A percentile compares a stretch with the other conserved stretches of the same genome.
These are phyloP conservation scores for Stigmatopora argus DNA, from an alignment of 2,113 vertebrate genomes.

Conservation along the genomic window DNA sequence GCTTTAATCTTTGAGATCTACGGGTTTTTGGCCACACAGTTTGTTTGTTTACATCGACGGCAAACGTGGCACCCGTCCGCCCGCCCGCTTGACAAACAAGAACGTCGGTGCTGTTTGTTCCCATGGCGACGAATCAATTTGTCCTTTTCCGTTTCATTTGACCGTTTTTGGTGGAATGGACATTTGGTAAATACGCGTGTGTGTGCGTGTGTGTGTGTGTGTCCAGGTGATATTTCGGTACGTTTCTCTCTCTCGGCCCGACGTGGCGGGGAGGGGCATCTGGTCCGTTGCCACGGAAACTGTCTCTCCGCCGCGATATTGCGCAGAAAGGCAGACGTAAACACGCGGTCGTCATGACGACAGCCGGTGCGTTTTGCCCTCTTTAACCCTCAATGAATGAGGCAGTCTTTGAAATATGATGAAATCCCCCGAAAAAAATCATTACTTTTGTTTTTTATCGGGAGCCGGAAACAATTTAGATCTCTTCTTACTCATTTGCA, in stretches of 20 bases:
- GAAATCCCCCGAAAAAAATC: too few relatives aligned
- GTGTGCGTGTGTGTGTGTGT: too few relatives aligned
- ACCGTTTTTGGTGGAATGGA: not conserved
- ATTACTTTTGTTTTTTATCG: too few relatives aligned
- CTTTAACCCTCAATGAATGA: not conserved
- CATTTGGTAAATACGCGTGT: not conserved
- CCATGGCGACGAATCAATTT: not conserved
- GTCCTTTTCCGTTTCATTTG: not conserved
- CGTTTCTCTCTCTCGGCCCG: not conserved
- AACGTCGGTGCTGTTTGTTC: not conserved
- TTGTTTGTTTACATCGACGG: too few relatives aligned
- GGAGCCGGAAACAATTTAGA: too few relatives aligned
- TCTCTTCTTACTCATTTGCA: too few relatives aligned
- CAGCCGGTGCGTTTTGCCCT: slow-evolving; percentile 12
- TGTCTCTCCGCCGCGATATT: slow-evolving; percentile 62
- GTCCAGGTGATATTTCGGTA: not conserved
- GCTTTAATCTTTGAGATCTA: too few relatives aligned
- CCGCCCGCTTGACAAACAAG: not conserved
- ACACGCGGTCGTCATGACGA: slow-evolving; percentile 65
- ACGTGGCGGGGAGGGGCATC: slow-evolving; percentile 21
- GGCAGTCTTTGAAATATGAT: too few relatives aligned
- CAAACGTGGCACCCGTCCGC: not conserved
- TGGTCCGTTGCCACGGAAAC: slow-evolving; percentile 72
- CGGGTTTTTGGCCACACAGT: too few relatives aligned
- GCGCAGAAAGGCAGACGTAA: slow-evolving; percentile 61